Conservation (phyloP, 2,888 invertebrate genomes). For the Crepidodera aurea region DNA sequence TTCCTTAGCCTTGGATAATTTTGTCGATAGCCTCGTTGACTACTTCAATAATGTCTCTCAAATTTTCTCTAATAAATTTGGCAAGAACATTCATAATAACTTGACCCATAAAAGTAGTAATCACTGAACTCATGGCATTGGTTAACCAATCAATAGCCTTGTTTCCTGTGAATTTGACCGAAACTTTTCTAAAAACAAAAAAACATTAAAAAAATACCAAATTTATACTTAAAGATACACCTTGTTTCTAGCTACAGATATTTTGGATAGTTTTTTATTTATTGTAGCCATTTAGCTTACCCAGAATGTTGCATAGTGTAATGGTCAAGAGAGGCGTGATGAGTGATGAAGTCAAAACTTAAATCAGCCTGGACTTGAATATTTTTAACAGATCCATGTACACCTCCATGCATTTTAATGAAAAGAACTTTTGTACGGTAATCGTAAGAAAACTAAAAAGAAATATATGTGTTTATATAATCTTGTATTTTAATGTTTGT, state of each 20-base stretch:
- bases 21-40: constrained; percentile 53
- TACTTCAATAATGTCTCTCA: constrained; percentile 59
- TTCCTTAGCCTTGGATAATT: too few relatives aligned
- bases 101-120: constrained; percentile 11
- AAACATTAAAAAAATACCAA: constrained; percentile 8
- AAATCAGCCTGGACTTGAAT: constrained; percentile 42
- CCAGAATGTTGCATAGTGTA: constrained; percentile 49
- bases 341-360: constrained; percentile 42
- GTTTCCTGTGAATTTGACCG: constrained; percentile 41
- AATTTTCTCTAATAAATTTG: constrained; percentile 57
- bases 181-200: constrained; percentile 37
- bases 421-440: constrained; percentile 65
- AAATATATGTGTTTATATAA: constrained; percentile 14
- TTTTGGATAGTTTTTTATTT: constrained; percentile 3
- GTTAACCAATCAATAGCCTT: constrained; percentile 41
- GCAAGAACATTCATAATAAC: constrained; percentile 59
- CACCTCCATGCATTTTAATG: constrained; percentile 64
- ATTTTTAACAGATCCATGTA: constrained; percentile 60
- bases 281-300: constrained; percentile 37
- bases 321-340: constrained; percentile 39
- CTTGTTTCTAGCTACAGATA: too few relatives aligned
- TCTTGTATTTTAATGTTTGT: background rate
- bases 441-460: constrained; percentile 63
- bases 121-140: constrained; percentile 11
- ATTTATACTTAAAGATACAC: too few relatives aligned